Evolutionary conservation across 2,113 vertebrate species (phyloP).

Genomic region (Variabilichromis moorii): DNA sequence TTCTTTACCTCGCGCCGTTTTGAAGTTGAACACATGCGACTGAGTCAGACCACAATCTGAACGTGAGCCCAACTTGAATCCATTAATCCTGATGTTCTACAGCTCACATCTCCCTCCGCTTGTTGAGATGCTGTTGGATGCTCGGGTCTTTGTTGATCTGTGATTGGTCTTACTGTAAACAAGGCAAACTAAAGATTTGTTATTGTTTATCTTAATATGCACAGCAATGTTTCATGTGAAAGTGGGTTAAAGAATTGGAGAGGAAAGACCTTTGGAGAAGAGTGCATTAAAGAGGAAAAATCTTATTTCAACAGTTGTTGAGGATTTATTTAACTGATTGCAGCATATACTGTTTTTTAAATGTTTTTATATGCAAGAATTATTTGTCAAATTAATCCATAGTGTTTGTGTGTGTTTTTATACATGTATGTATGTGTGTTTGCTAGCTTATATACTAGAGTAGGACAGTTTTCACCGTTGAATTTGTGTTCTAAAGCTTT

Average conservation of each 20-base stretch:
- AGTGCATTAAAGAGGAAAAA: constrained; percentile 52
- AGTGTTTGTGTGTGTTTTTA: neutral
- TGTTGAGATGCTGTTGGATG: neutral
- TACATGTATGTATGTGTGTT: neutral
- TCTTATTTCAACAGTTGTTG: neutral
- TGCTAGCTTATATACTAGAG: neutral
- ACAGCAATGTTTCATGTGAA: constrained; percentile 34
- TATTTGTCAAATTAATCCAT: neutral
- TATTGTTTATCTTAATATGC: constrained; percentile 35
- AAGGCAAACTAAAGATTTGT: constrained; percentile 10
- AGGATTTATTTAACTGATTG: neutral
- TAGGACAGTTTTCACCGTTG: neutral
- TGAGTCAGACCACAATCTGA: neutral
- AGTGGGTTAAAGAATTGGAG: constrained; percentile 23
- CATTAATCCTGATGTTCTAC: neutral
- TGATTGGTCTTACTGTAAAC: neutral
- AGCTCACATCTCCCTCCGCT: neutral
- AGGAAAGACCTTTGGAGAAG: constrained; percentile 50
- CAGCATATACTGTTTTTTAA: neutral
- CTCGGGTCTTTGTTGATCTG: neutral
- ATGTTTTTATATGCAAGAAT: neutral
- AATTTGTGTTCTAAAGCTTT: neutral
- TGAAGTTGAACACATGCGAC: neutral
- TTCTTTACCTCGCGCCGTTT: neutral
- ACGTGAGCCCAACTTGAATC: neutral